These are phyloP conservation scores for Bugula neritina DNA, from an alignment of 2,888 invertebrate genomes.

Conservation along the genomic window DNA sequence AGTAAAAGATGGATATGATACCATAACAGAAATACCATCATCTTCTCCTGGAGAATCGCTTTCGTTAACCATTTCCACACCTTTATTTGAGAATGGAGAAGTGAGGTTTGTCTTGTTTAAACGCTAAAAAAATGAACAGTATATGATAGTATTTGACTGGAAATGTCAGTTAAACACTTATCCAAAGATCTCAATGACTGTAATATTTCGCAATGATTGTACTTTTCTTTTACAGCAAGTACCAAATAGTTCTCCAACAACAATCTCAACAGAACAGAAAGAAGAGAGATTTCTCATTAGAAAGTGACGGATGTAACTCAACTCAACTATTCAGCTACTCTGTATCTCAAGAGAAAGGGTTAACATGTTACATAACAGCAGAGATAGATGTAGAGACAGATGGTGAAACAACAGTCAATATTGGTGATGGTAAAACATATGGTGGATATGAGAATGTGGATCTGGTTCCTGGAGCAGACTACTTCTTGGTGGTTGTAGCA, in stretches of 20 bases:
- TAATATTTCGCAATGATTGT: too few relatives aligned
- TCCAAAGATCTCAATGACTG: not conserved
- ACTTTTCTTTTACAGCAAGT: not conserved
- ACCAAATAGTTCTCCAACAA: not conserved
- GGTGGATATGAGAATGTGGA: not conserved
- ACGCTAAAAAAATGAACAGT: too few relatives aligned
- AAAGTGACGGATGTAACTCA: not conserved
- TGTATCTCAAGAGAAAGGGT: not conserved
- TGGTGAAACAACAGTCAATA: not conserved
- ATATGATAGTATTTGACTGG: too few relatives aligned
- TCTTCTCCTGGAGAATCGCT: too few relatives aligned
- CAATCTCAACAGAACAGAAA: not conserved
- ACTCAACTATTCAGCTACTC: not conserved
- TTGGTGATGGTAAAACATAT: not conserved
- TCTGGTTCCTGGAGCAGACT: not conserved
- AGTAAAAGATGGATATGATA: too few relatives aligned
- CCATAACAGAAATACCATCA: too few relatives aligned
- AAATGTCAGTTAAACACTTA: too few relatives aligned
- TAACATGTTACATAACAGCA: not conserved
- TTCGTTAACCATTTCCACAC: too few relatives aligned
- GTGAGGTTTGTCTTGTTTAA: too few relatives aligned
- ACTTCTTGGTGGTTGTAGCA: not conserved
- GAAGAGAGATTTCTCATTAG: not conserved
- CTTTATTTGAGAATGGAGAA: too few relatives aligned
- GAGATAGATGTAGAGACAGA: not conserved